Evolutionary conservation across 2,797 vertebrate genomes (phyloP).

Genomic region (Aplochiton taeniatus): DNA sequence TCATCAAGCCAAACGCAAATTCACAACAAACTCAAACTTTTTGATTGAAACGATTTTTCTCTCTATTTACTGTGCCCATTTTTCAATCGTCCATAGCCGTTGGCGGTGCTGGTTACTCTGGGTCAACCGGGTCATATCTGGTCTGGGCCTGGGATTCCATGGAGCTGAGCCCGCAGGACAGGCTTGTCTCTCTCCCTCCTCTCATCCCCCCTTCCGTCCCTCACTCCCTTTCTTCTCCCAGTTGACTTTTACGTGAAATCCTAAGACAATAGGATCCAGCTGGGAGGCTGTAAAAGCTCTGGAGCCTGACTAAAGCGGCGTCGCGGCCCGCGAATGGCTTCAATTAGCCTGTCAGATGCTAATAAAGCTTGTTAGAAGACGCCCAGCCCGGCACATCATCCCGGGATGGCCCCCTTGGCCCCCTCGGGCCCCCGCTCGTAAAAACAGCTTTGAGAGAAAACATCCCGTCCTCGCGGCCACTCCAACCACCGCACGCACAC

Average conservation of each 20-base stretch:
- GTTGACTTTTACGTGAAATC: slow-evolving; percentile 46
- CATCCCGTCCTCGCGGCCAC: not conserved
- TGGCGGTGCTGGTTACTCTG: not conserved
- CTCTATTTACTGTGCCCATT: too few species aligned
- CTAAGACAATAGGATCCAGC: slow-evolving; percentile 74
- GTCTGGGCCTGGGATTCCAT: not conserved
- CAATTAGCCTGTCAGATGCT: slow-evolving; percentile 73
- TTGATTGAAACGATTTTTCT: not conserved
- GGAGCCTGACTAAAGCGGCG: slow-evolving; percentile 71
- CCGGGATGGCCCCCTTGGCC: slow-evolving; percentile 29
- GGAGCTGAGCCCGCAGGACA: not conserved
- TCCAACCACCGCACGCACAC: not conserved
- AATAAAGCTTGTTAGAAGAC: slow-evolving; percentile 66
- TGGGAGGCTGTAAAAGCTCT: slow-evolving; percentile 71
- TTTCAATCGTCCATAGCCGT: too few species aligned
- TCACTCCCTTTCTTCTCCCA: slow-evolving; percentile 45
- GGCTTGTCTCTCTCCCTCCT: slow-evolving; percentile 1
- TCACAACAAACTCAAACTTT: too few species aligned
- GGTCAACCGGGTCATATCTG: not conserved
- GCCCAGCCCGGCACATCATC: slow-evolving; percentile 57
- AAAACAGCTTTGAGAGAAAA: slow-evolving; percentile 1
- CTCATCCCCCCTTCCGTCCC: slow-evolving; percentile 35
- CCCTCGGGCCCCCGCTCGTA: slow-evolving; percentile 24
- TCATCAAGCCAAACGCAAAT: not conserved
- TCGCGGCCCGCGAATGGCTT: slow-evolving; percentile 68